phyloP scores from a whole-genome alignment of 2,113 vertebrate genomes.

The Aythya baeri region DNA sequence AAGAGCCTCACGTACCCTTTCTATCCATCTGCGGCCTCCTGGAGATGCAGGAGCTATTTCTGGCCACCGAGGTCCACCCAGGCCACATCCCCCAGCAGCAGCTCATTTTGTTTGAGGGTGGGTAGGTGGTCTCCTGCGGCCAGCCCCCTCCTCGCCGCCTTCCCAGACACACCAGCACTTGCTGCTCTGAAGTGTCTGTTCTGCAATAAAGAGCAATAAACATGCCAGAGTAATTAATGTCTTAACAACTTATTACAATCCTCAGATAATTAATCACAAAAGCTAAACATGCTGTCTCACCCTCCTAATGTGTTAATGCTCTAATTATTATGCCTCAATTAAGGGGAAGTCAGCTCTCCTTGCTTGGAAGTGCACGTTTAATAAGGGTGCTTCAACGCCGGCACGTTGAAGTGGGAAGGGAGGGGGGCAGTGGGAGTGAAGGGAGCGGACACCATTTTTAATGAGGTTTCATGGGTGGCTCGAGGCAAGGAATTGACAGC shows the following conservation, averaged over 20 bases:
- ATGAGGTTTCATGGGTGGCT: constrained; percentile 42
- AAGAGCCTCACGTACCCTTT: not conserved
- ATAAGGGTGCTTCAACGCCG: constrained; percentile 59
- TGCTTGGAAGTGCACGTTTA: constrained; percentile 75
- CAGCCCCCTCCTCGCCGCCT: not conserved
- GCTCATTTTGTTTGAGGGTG: not conserved
- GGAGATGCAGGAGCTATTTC: not conserved
- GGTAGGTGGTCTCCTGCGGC: not conserved
- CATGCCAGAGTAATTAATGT: constrained; percentile 82
- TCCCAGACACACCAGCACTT: not conserved
- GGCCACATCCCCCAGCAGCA: not conserved
- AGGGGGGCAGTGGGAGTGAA: not conserved
- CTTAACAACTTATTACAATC: constrained; percentile 86
- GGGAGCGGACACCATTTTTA: constrained; percentile 28
- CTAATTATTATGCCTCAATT: constrained; percentile 87
- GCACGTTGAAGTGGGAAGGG: not conserved
- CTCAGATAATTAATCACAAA: constrained; percentile 88
- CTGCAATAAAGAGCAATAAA: constrained; percentile 77
- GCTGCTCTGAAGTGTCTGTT: constrained; percentile 40
- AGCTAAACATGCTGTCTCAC: constrained; percentile 85
- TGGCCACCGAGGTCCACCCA: not conserved
- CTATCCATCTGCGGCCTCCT: not conserved
- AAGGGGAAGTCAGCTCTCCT: constrained; percentile 79
- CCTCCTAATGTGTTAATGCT: constrained; percentile 86
- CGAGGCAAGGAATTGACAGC: constrained; percentile 44